Conservation (phyloP, 2,797 vertebrate genomes). For the Gila robusta region DNA sequence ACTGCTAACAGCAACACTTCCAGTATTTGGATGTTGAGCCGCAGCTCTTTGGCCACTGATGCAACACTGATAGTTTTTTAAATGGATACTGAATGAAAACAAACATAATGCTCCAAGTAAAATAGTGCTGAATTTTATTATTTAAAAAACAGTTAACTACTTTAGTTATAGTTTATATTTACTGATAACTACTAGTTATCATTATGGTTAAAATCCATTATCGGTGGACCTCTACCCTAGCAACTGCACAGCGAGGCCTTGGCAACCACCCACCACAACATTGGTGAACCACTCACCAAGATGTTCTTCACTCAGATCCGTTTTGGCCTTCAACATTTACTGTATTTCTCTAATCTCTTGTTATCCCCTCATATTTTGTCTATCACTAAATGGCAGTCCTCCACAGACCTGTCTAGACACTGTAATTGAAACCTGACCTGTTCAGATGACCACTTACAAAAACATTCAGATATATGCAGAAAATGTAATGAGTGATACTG, state of each 20-base stretch:
- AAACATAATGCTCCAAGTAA: too few relatives aligned
- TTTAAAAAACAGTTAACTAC: too few relatives aligned
- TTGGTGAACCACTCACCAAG: not conserved
- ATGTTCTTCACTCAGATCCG: not conserved
- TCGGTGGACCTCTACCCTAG: not conserved
- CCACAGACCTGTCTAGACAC: constrained; percentile 56
- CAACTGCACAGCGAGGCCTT: not conserved
- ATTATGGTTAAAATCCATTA: too few relatives aligned
- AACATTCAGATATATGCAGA: constrained; percentile 59
- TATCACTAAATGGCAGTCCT: not conserved
- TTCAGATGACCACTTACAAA: constrained; percentile 58
- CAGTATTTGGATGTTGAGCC: too few relatives aligned
- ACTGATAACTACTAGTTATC: too few relatives aligned
- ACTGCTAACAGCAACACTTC: too few relatives aligned
- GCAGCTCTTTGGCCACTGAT: too few relatives aligned
- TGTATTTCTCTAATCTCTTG: constrained; percentile 5
- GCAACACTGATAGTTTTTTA: too few relatives aligned
- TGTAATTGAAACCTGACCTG: constrained; percentile 58
- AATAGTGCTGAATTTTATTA: too few relatives aligned
- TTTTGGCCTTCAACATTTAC: not conserved
- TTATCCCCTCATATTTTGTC: not conserved
- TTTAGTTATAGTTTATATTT: too few relatives aligned
- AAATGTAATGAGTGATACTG: constrained; percentile 52
- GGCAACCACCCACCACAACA: not conserved
- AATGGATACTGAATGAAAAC: too few relatives aligned